Conservation (phyloP, 2,888 invertebrate species). For the Pristionchus maxplancki region DNA sequence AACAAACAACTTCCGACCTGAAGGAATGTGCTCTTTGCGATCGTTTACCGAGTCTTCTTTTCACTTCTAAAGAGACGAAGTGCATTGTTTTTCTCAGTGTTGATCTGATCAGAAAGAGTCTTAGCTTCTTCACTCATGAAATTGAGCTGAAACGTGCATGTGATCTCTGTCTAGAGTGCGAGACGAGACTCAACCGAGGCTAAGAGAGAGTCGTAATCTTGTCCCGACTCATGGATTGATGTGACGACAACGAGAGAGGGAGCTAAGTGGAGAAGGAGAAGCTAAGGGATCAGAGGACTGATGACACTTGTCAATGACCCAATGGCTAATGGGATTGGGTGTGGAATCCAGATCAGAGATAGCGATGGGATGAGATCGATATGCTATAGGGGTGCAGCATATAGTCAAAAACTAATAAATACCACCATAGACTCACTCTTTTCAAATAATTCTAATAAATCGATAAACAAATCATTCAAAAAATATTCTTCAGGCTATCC, state of each 20-base stretch:
- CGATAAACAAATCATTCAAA: neutral
- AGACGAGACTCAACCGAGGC: neutral
- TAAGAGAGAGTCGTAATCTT: constrained; percentile 23
- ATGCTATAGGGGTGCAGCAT: neutral
- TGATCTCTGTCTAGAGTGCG: neutral
- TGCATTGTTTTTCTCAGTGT: neutral
- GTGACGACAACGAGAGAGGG: neutral
- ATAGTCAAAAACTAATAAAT: neutral
- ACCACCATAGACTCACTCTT: no score
- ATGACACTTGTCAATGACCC: constrained; percentile 35
- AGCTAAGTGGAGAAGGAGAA: neutral
- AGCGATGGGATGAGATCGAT: neutral
- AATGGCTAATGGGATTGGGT: neutral
- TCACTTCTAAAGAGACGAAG: neutral
- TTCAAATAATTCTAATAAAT: no score
- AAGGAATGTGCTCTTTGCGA: neutral
- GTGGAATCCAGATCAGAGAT: neutral
- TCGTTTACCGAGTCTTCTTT: neutral
- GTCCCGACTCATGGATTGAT: constrained; percentile 20
- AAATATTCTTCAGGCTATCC: neutral
- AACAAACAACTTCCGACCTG: neutral
- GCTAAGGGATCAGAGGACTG: neutral
- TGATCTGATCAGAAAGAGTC: neutral
- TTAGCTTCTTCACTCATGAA: constrained; percentile 12
- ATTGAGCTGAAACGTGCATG: neutral